A percentile compares a stretch with the other conserved stretches of the same genome.
Evolutionary conservation across 1,140 invertebrate genomes (phyloP).

Genomic region (Probaryconus sp.): DNA sequence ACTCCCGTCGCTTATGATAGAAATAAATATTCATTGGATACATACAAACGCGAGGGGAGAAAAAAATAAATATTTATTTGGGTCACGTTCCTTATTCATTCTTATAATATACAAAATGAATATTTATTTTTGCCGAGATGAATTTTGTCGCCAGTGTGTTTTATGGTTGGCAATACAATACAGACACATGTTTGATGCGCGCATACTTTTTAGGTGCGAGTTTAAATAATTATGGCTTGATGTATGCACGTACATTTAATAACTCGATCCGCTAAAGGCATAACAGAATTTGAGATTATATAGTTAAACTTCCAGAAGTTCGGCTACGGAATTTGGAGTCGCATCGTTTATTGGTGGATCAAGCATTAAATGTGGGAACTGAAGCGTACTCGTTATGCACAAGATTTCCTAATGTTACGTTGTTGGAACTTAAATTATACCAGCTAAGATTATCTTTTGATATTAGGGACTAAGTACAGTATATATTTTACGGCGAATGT

Average conservation of each 20-base stretch:
- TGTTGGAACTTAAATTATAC: conserved; percentile 2
- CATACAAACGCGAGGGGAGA: too few relatives aligned
- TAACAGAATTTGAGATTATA: conserved; percentile 12
- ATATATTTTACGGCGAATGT: neutral
- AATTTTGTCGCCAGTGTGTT: neutral
- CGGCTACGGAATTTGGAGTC: conserved; percentile 31
- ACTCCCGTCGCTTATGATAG: too few relatives aligned
- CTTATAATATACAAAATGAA: conserved; percentile 8
- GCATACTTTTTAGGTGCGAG: neutral
- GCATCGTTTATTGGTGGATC: conserved; percentile 39
- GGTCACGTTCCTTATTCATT: neutral
- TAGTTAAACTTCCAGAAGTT: conserved; percentile 13
- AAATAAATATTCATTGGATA: too few relatives aligned
- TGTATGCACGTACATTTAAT: conserved; percentile 9
- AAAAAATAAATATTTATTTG: conserved; percentile 1
- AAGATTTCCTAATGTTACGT: conserved; percentile 9
- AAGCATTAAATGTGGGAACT: conserved; percentile 17
- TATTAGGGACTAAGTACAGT: neutral
- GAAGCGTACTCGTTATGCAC: neutral
- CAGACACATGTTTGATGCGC: neutral
- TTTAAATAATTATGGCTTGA: conserved; percentile 4
- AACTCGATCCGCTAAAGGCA: conserved; percentile 12
- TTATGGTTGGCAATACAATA: conserved; percentile 4
- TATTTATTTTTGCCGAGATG: conserved; percentile 9
- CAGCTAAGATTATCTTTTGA: conserved; percentile 4